Evolutionary conservation across 2,888 invertebrate genomes (phyloP), one percentile per base, ranked within the genome.

Genomic region (Dyspetes luteomarginatus): DNA sequence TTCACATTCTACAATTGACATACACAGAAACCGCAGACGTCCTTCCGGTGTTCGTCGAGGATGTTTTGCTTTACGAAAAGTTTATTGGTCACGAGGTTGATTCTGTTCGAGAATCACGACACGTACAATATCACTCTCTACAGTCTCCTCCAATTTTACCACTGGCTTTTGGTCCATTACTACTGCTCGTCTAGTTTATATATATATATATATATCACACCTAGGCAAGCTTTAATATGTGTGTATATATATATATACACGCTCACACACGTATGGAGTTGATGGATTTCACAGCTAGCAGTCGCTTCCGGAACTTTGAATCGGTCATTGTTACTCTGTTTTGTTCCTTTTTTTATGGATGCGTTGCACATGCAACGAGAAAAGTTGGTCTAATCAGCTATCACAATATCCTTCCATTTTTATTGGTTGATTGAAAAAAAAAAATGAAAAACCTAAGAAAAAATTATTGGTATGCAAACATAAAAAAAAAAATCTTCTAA

Each of bases 281-380:
- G 22, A 1, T 15, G 28, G 28, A 69, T 69, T 69, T 48, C 71
- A 71, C 71, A 50, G 50, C 22, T 62, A 72, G 58, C 72, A 72
- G 41, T 50, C 9, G 22, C 22, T 19, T 24, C 3, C 12, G 5
- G 50, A 72, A 72, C 72, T 72, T 62, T 72, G 15, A 72, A 72
- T 72, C 60, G 72, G 36, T 67, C 24, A 24, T 45, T 45, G 22
- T 62, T 43, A 24, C 55, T 36, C 26, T 12, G 24, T 65, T 28
- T 48, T 65, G n/a, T 26, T 50, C 28, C 45, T 52, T 36, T 36
- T n/a, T 15, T 4, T 2, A 22, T 22, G n/a, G 7, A 45, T 30
- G 36, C 71, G 36, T 60, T 30, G 50, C 24, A 26, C 15, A 56
- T 15, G 4, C 36, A 15, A 19, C 5, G 9, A 48, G 60, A 41